Evolutionary conservation across 2,113 vertebrate species (phyloP).

Genomic region (Cryptomyrus ogoouensis): DNA sequence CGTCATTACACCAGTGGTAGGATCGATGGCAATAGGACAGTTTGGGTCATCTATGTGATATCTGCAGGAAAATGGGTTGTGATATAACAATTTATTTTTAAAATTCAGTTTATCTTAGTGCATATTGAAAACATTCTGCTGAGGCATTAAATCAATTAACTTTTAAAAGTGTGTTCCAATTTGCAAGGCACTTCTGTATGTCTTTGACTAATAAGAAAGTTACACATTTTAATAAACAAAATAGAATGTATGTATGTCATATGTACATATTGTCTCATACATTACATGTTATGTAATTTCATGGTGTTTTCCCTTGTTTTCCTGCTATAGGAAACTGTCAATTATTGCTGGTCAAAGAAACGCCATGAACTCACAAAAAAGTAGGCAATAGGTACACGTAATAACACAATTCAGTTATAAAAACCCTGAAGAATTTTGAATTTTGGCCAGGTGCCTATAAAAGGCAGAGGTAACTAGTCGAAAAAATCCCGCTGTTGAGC

Average conservation of each 20-base stretch:
- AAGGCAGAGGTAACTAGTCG: background rate
- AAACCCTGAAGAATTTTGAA: background rate
- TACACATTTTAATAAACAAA: background rate
- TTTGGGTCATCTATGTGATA: conserved; percentile 67
- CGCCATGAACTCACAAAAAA: background rate
- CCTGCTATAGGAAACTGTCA: background rate
- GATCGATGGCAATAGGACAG: conserved; percentile 60
- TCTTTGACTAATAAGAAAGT: background rate
- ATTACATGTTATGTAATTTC: background rate
- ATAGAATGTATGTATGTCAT: background rate
- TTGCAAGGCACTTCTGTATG: background rate
- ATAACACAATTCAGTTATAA: background rate
- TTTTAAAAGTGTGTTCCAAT: background rate
- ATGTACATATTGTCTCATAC: background rate
- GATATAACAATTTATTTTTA: background rate
- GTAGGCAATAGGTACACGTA: background rate
- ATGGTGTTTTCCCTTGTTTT: background rate
- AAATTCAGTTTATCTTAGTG: background rate
- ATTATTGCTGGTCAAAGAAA: background rate
- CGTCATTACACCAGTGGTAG: conserved; percentile 60
- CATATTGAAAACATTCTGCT: background rate
- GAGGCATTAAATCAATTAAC: background rate
- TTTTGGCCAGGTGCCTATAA: background rate
- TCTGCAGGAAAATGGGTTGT: conserved; percentile 47
- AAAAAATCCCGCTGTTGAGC: background rate